Evolutionary conservation across 1,140 invertebrate genomes (phyloP), one percentile per base, ranked within the genome.

Genomic region (Leptopilina clavipes): DNA sequence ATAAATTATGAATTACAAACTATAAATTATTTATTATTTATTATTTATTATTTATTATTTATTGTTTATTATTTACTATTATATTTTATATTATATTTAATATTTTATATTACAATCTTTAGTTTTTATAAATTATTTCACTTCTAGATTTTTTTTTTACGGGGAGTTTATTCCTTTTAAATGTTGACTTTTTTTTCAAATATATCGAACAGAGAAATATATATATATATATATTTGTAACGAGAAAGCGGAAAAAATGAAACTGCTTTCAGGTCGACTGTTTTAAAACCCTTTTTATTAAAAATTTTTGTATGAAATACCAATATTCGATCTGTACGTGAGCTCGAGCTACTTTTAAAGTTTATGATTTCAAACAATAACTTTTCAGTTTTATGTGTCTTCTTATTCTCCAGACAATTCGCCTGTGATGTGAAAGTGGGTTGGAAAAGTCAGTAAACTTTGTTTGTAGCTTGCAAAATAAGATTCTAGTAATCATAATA

Each of bases 341-440:
- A 31, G 59, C 25, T 65, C 59, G 25, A 65, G 25, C 12, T 31
- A n/a, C 25, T 65, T 31, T 31, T 65, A n/a, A 37, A 65, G 59
- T 65, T 65, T 65, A 65, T 65, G 59, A 65, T 65, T 65, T 65
- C 59, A 65, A 31, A 31, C 59, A 65, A 65, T 65, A 65, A 65
- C 59, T 65, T 65, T 65, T 25, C 25, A 65, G 59, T 65, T 65
- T 65, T 65, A 31, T 65, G 59, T 37, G 59, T 37, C 59, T 65
- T 65, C 59, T 65, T 65, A 65, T 65, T 65, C 59, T 65, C 59
- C 12, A n/a, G 59, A 65, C 59, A 31, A 65, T 65, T 65, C 59
- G 19, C 59, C n/a, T 31, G 59, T 31, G 22, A 12, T 65, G 59
- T 65, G 59, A 65, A 65, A 65, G 59, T 65, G 59, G 59, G 19